A percentile compares a stretch with the other conserved stretches of the same genome.
Evolutionary conservation across 2,113 vertebrate genomes (phyloP).

Genomic region (Oreochromis aureus): DNA sequence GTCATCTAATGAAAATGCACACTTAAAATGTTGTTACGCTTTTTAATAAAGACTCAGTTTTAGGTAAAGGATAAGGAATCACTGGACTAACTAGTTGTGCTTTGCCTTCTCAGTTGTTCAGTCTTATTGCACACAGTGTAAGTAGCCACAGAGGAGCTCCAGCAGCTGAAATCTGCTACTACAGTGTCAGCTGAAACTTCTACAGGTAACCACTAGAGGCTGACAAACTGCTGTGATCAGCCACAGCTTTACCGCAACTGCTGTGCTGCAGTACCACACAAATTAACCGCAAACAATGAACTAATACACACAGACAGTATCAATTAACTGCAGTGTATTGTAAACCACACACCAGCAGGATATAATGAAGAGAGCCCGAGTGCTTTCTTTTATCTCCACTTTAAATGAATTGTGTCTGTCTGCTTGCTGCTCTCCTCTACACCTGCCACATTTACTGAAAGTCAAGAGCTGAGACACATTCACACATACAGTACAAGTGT

Average conservation of each 20-base stretch:
- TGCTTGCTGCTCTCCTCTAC: not conserved
- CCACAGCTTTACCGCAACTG: not conserved
- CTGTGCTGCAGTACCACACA: not conserved
- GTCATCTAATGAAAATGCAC: not conserved
- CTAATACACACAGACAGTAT: not conserved
- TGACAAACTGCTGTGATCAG: constrained; percentile 59
- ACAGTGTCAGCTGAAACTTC: not conserved
- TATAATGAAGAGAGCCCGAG: not conserved
- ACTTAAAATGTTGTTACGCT: not conserved
- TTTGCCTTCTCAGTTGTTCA: not conserved
- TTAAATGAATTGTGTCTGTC: not conserved
- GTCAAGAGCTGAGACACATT: not conserved
- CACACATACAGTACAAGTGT: not conserved
- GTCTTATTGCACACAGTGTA: not conserved
- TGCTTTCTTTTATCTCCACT: not conserved
- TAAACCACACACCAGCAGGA: not conserved
- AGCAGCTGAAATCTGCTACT: not conserved
- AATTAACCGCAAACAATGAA: constrained; percentile 3
- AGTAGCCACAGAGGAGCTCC: not conserved
- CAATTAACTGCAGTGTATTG: not conserved
- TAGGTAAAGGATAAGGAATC: not conserved
- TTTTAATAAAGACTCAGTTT: not conserved
- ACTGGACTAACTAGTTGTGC: not conserved
- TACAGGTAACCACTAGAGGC: constrained; percentile 67
- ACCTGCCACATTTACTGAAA: not conserved